Evolutionary conservation across 2,113 vertebrate genomes (phyloP).

Genomic region (Murina feae): DNA sequence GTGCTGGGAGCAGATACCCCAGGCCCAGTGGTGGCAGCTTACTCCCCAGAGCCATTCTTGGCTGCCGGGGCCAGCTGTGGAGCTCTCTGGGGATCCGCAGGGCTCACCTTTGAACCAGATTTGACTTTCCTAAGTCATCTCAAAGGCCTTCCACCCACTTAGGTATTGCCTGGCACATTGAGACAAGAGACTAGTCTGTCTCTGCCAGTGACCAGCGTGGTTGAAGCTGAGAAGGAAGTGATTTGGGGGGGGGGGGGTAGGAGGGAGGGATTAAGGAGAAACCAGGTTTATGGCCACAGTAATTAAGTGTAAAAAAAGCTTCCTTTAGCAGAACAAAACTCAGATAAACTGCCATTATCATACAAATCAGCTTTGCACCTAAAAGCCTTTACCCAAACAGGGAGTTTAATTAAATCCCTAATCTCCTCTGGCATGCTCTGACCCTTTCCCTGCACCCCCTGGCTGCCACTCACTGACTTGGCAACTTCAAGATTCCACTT

Average conservation of each 20-base stretch:
- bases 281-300: not conserved
- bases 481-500: not conserved
- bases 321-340: constrained; percentile 59
- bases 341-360: constrained; percentile 70
- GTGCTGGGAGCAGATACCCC: not conserved
- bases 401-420: constrained; percentile 69
- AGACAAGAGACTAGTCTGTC: not conserved
- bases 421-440: constrained; percentile 53
- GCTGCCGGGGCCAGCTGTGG: not conserved
- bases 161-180: not conserved
- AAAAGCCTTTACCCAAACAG: constrained; percentile 63
- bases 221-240: not conserved
- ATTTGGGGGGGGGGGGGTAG: not conserved
- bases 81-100: not conserved
- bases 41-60: not conserved
- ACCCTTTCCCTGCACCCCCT: not conserved
- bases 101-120: not conserved
- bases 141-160: not conserved
- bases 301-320: constrained; percentile 61
- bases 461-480: not conserved
- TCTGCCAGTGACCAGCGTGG: not conserved
- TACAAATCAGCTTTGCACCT: constrained; percentile 70
- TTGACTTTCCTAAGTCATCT: not conserved
- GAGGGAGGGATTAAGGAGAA: not conserved
- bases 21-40: not conserved